Conservation (phyloP, 2,888 invertebrate genomes). For the Agrotis segetum region DNA sequence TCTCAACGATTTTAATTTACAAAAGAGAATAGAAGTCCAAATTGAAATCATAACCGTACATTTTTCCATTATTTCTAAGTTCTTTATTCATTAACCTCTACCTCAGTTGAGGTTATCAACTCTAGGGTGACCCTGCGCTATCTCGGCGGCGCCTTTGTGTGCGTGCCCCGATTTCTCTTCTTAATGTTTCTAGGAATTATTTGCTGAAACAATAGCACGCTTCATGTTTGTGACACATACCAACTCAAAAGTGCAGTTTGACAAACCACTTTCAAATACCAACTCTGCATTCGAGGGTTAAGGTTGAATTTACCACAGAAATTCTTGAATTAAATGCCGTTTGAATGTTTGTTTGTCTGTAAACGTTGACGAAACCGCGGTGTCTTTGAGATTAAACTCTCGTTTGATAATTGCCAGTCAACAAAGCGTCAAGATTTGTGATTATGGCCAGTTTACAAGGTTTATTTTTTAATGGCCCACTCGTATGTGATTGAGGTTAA, state of each 20-base stretch:
- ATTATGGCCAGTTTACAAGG: slow-evolving; percentile 74
- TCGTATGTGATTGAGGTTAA: slow-evolving; percentile 71
- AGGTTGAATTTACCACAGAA: slow-evolving; percentile 63
- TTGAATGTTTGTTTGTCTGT: slow-evolving; percentile 72
- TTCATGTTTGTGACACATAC: slow-evolving; percentile 80
- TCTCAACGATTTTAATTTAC: neutral
- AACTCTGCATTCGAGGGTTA: slow-evolving; percentile 50
- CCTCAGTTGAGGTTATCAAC: slow-evolving; percentile 65
- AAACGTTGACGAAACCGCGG: slow-evolving; percentile 86
- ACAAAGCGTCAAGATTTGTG: slow-evolving; percentile 85
- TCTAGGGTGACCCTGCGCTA: slow-evolving; percentile 73
- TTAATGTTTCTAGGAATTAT: slow-evolving; percentile 87
- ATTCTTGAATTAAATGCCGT: slow-evolving; percentile 50
- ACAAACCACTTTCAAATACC: slow-evolving; percentile 1
- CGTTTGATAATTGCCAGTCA: slow-evolving; percentile 86
- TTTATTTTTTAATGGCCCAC: slow-evolving; percentile 71
- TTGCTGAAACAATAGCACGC: slow-evolving; percentile 89
- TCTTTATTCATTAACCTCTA: slow-evolving; percentile 52
- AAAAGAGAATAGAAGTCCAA: slow-evolving; percentile 14
- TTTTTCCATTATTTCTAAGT: slow-evolving; percentile 27
- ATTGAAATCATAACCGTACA: slow-evolving; percentile 4
- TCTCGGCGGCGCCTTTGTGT: slow-evolving; percentile 80
- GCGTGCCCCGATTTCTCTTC: slow-evolving; percentile 84
- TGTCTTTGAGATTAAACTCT: slow-evolving; percentile 87
- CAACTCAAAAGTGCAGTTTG: slow-evolving; percentile 55